Evolutionary conservation across 2,113 vertebrate species (phyloP), one percentile per base, ranked within the genome.

Genomic region (Heterotis niloticus): DNA sequence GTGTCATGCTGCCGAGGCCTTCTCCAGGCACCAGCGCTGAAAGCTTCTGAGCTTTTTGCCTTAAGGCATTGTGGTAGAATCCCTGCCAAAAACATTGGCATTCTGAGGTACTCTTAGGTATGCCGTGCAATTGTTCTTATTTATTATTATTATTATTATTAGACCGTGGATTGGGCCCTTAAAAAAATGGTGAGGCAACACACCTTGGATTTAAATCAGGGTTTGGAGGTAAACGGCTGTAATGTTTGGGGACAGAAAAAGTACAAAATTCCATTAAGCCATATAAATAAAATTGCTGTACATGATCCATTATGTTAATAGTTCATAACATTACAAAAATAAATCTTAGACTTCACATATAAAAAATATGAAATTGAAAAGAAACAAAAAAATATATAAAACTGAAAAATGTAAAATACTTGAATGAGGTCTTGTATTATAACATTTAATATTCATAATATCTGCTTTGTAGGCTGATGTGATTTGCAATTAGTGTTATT

Each of bases 401-500:
- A 92, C 77, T 84, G 88, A 90, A 93, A 95, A 78, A 78, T 97
- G 96, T 98, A 96, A 98, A 96, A 97, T 98, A 99, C 96, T 98
- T 98, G 96, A 98, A 98, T 96, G 95, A 98, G 90, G 94, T 94
- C 95, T 95, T 99, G 96, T 99, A 98, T 96, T 93, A 98, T 98
- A 99, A 96, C 95, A 96, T 95, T 98, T 96, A 97, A 95, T 97
- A 98, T 96, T 98, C 95, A 96, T 94, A 71, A 78, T 78, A 95
- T 95, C 95, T 94, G 96, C 95, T 96, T 96, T 96, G 92, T 95
- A 96, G 96, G 96, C 95, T 96, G 95, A 96, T 92, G 96, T 98
- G 96, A 97, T 98, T 97, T 93, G 95, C 97, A 96, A 91, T 96
- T 97, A 96, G 96, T 98, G 96, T 96, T 95, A 94, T 96, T 98